Conservation (phyloP, 1,140 invertebrate species). For the Cataglyphis hispanica region DNA sequence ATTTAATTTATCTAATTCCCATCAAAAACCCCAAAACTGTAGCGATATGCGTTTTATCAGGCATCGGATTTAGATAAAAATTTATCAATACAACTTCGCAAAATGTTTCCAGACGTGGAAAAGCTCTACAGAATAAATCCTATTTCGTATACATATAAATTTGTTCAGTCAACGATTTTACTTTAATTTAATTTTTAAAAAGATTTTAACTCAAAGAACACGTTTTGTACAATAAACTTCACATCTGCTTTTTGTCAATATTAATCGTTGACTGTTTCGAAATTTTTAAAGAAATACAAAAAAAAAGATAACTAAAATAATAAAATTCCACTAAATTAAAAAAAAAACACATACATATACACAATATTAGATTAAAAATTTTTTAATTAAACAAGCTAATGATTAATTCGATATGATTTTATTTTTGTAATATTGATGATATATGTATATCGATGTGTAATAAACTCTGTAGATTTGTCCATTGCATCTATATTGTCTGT, state of each 20-base stretch:
- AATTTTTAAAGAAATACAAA: not conserved
- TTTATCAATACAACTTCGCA: conserved; percentile 15
- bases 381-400: not conserved
- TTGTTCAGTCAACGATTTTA: conserved; percentile 27
- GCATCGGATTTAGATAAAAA: conserved; percentile 43
- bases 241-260: conserved; percentile 10
- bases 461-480: too few relatives aligned
- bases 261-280: not conserved
- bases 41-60: conserved; percentile 18
- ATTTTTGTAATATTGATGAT: not conserved
- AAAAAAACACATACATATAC: not conserved
- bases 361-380: not conserved
- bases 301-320: not conserved
- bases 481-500: too few relatives aligned
- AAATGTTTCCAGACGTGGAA: not conserved
- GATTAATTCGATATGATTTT: not conserved
- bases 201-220: not conserved
- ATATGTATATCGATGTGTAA: too few relatives aligned
- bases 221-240: conserved; percentile 7
- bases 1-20: conserved; percentile 50
- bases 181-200: not conserved
- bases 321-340: not conserved
- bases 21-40: conserved; percentile 19
- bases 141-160: not conserved
- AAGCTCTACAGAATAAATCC: conserved; percentile 38